A percentile compares a stretch with the other conserved stretches of the same genome.
These are phyloP conservation scores for Metaphire vulgaris DNA, from an alignment of 1,140 invertebrate species.

Conservation along the genomic window DNA sequence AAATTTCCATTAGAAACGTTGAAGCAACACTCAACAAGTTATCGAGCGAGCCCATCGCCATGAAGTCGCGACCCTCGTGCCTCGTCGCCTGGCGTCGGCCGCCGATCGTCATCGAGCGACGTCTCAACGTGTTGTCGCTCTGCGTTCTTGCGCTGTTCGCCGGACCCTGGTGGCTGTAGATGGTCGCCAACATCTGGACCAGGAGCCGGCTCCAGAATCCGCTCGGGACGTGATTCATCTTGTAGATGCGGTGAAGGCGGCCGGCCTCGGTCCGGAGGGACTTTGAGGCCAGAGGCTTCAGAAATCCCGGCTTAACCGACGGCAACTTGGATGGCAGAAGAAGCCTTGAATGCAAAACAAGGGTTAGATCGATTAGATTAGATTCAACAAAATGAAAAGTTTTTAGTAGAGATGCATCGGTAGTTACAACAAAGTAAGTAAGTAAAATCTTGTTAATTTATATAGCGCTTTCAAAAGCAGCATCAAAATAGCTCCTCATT, in stretches of 20 bases:
- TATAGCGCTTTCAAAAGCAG: too few relatives aligned
- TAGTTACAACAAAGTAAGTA: too few relatives aligned
- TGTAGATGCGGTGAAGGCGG: conserved; percentile 41
- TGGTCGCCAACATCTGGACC: conserved; percentile 66
- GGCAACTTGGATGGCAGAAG: conserved; percentile 40
- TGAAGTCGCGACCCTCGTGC: background rate
- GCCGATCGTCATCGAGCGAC: background rate
- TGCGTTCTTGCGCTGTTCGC: background rate
- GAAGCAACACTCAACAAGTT: background rate
- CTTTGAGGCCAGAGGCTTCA: conserved; percentile 14
- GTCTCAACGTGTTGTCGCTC: background rate
- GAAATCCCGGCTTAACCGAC: conserved; percentile 32
- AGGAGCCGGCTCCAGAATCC: conserved; percentile 94
- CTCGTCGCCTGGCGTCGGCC: background rate
- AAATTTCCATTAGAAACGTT: too few relatives aligned
- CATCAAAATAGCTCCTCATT: too few relatives aligned
- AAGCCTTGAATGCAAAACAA: conserved; percentile 33
- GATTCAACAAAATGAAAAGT: background rate
- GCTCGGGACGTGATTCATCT: conserved; percentile 87
- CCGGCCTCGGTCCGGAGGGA: background rate
- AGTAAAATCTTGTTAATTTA: too few relatives aligned
- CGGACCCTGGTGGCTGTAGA: conserved; percentile 7
- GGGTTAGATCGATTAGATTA: background rate
- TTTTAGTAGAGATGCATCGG: too few relatives aligned
- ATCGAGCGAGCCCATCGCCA: background rate